Conservation (phyloP, 2,888 invertebrate species). For the Drosophila mulleri region DNA sequence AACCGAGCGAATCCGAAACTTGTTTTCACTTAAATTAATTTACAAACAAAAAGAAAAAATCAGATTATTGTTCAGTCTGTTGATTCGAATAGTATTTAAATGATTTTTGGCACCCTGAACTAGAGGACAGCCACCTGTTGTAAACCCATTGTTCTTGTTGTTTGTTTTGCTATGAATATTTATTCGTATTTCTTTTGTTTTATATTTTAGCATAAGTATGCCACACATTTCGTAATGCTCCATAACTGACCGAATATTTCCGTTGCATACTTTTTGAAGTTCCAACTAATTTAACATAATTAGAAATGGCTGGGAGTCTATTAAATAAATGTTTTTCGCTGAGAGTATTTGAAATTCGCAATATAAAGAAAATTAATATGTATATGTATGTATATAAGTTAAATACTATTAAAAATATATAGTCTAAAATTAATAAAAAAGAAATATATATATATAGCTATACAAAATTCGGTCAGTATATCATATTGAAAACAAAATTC, state of each 20-base stretch:
- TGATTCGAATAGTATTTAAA: background rate
- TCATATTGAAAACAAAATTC: too few species aligned
- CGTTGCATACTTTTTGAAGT: slow-evolving; percentile 19
- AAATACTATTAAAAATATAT: too few species aligned
- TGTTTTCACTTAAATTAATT: slow-evolving; percentile 2
- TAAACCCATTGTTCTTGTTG: background rate
- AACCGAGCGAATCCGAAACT: slow-evolving; percentile 1
- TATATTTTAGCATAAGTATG: slow-evolving; percentile 20
- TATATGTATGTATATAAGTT: too few species aligned
- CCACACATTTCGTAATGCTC: background rate
- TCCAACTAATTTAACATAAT: background rate
- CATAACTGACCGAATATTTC: background rate
- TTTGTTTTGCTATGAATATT: slow-evolving; percentile 3
- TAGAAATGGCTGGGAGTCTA: background rate
- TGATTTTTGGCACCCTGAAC: background rate
- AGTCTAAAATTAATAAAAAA: too few species aligned
- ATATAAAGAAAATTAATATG: too few species aligned
- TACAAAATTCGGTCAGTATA: too few species aligned
- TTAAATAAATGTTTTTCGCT: background rate
- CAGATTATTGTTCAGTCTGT: background rate
- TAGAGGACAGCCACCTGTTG: background rate
- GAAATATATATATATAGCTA: too few species aligned
- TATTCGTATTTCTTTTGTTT: background rate
- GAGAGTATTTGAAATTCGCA: background rate
- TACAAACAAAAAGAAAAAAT: slow-evolving; percentile 18